Evolutionary conservation across 2,113 vertebrate species (phyloP).

Genomic region (Nerophis ophidion): DNA sequence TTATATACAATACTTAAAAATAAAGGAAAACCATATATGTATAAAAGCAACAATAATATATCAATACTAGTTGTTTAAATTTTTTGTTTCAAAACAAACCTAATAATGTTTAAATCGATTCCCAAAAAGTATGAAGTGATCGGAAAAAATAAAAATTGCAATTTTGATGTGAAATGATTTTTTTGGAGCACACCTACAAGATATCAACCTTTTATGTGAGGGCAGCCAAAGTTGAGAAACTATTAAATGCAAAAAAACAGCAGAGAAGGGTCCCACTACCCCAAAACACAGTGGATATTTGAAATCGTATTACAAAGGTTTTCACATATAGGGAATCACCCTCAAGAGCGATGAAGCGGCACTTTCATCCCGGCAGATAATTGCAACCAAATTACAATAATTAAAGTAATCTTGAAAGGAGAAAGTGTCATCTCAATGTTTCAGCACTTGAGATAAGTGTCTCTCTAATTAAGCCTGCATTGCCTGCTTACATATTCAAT

Average conservation of each 20-base stretch:
- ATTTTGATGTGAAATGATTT: too few relatives aligned
- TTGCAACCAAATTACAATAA: conserved; percentile 99
- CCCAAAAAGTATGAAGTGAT: too few relatives aligned
- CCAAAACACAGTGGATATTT: conserved; percentile 44
- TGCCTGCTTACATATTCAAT: conserved; percentile 85
- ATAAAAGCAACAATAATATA: too few relatives aligned
- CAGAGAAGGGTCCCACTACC: conserved; percentile 20
- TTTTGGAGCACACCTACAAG: neutral
- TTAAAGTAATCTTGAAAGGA: conserved; percentile 98
- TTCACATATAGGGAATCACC: conserved; percentile 71
- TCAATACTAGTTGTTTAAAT: too few relatives aligned
- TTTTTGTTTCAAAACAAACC: too few relatives aligned
- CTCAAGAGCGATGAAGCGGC: conserved; percentile 83
- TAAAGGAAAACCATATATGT: too few relatives aligned
- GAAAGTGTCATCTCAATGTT: conserved; percentile 97
- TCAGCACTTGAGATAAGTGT: conserved; percentile 86
- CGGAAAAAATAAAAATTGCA: too few relatives aligned
- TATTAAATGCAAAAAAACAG: conserved; percentile 50
- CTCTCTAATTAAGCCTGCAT: conserved; percentile 91
- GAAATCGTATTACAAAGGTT: conserved; percentile 66
- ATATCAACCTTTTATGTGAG: conserved; percentile 41
- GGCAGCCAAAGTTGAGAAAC: conserved; percentile 56
- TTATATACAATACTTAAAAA: too few relatives aligned
- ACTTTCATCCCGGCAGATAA: conserved; percentile 91
- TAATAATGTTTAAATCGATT: too few relatives aligned